A percentile compares a stretch with the other conserved stretches of the same genome.
Evolutionary conservation across 2,888 invertebrate genomes (phyloP).

Genomic region (Synergus umbraculus): DNA sequence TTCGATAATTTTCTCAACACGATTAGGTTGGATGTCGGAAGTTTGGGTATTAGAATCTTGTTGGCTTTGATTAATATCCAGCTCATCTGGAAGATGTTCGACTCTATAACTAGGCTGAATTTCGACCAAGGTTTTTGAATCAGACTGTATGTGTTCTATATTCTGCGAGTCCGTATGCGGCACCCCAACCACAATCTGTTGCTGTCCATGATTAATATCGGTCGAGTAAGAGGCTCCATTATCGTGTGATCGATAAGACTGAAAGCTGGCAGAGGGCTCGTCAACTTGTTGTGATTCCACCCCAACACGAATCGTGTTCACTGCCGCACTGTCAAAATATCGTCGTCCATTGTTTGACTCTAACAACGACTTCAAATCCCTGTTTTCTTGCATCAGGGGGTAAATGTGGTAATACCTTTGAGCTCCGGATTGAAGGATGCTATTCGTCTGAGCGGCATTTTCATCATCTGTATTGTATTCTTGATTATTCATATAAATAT

Average conservation of each 20-base stretch:
- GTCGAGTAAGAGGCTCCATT: conserved; percentile 36
- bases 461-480: conserved; percentile 12
- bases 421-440: conserved; percentile 9
- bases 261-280: conserved; percentile 22
- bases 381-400: conserved; percentile 36
- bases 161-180: neutral
- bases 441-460: conserved; percentile 15
- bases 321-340: conserved; percentile 8
- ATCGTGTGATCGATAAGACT: conserved; percentile 32
- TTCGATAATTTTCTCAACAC: conserved; percentile 74
- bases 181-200: conserved; percentile 43
- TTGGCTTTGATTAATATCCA: neutral
- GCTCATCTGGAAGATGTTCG: neutral
- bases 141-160: neutral
- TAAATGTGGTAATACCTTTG: conserved; percentile 19
- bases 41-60: neutral
- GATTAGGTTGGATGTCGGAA: conserved; percentile 19
- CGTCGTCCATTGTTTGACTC: neutral
- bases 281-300: conserved; percentile 19
- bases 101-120: neutral
- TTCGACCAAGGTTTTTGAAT: neutral
- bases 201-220: conserved; percentile 46
- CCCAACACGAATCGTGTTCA: conserved; percentile 10
- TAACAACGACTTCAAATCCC: conserved; percentile 8
- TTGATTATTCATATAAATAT: conserved; percentile 21